Percentiles rank a stretch among this genome's conserved stretches.
Conservation (phyloP, 1,140 invertebrate species). For the Metopolophium dirhodum region DNA sequence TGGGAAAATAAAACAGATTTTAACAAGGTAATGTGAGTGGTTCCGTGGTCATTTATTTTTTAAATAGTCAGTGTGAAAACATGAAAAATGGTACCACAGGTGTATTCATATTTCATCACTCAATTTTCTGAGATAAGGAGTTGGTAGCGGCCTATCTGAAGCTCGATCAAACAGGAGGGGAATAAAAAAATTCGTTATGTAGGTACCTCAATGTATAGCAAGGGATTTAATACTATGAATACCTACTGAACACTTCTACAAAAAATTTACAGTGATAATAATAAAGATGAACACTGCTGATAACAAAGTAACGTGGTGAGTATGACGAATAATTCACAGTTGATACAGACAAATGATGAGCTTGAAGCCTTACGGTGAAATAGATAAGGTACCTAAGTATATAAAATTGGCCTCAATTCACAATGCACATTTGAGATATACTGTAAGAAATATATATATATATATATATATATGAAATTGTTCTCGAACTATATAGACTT, state of each 20-base stretch:
- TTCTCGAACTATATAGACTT: neutral
- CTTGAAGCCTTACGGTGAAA: neutral
- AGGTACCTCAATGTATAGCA: neutral
- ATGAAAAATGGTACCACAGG: too few species aligned
- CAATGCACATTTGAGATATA: neutral
- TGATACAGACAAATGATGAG: too few species aligned
- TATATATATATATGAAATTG: too few species aligned
- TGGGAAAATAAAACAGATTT: neutral
- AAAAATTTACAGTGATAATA: too few species aligned
- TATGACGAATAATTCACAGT: too few species aligned
- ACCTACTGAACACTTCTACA: neutral
- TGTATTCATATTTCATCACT: too few species aligned
- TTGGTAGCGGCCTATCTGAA: too few species aligned
- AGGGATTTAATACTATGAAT: neutral
- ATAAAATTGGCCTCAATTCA: neutral
- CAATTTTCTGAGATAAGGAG: too few species aligned
- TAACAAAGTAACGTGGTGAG: too few species aligned
- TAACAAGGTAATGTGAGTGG: neutral
- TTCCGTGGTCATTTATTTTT: neutral
- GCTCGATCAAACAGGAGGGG: too few species aligned
- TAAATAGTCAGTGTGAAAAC: neutral
- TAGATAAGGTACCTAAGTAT: neutral
- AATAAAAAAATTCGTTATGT: neutral
- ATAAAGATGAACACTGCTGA: too few species aligned
- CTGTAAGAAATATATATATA: too few species aligned